A percentile compares a stretch with the other conserved stretches of the same genome.
Conservation (phyloP, 2,113 vertebrate genomes). For the Morphnarchus princeps region DNA sequence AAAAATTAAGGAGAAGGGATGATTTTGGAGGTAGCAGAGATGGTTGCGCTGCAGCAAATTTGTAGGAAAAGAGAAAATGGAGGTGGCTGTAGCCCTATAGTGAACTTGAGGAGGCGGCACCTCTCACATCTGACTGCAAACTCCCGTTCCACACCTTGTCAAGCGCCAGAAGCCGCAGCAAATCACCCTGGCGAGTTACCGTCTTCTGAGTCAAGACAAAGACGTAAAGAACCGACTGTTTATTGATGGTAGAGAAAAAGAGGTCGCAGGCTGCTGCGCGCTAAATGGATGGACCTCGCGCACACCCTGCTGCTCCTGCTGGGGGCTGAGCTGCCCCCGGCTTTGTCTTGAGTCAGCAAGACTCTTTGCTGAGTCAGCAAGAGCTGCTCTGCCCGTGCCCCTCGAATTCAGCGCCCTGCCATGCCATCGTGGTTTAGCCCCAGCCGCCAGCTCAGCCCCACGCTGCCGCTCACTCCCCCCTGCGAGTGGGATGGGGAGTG, state of each 20-base stretch:
- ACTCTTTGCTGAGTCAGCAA: background rate
- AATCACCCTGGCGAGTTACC: background rate
- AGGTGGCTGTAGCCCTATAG: background rate
- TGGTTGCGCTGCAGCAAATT: background rate
- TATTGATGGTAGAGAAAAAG: background rate
- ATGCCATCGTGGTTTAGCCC: too few species aligned
- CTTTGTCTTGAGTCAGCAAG: background rate
- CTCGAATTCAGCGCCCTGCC: background rate
- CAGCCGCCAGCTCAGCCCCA: too few species aligned
- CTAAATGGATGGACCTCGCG: rapidly evolving
- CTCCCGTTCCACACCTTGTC: background rate
- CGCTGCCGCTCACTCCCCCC: too few species aligned
- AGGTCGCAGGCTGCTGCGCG: background rate
- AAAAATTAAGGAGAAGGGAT: background rate
- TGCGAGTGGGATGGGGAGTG: too few species aligned
- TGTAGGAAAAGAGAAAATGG: background rate
- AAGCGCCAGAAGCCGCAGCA: background rate
- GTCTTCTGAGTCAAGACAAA: background rate
- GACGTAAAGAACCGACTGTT: background rate
- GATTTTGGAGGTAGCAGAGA: background rate
- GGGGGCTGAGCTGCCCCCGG: background rate
- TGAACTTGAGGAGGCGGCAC: background rate
- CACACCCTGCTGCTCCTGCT: background rate
- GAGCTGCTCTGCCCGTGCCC: too few species aligned
- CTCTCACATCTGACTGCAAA: background rate